phyloP scores from a whole-genome alignment of 2,113 vertebrate genomes.

The Xenopus tropicalis region DNA sequence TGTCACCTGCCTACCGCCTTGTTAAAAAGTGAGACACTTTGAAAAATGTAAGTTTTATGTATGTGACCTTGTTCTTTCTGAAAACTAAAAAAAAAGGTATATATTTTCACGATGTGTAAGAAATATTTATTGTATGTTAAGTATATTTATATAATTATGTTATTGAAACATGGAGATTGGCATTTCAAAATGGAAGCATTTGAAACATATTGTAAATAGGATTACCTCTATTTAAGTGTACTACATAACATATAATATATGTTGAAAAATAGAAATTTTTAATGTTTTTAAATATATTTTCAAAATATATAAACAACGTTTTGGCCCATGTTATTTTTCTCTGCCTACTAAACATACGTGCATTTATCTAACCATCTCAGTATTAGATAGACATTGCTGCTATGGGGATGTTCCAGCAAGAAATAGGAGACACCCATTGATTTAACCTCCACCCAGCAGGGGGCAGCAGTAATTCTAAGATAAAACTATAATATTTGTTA shows the following conservation, averaged over 20 bases:
- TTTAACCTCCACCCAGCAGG: too few relatives aligned
- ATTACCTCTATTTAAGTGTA: constrained; percentile 81
- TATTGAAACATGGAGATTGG: constrained; percentile 69
- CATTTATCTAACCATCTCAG: constrained; percentile 29
- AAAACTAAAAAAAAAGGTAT: constrained; percentile 59
- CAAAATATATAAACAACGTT: constrained; percentile 68
- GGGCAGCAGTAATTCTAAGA: too few relatives aligned
- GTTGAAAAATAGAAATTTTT: constrained; percentile 81
- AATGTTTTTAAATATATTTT: constrained; percentile 78
- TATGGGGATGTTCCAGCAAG: not conserved
- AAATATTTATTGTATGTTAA: constrained; percentile 80
- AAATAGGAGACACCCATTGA: not conserved
- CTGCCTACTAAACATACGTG: constrained; percentile 71
- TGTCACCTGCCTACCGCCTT: constrained; percentile 74
- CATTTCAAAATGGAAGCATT: constrained; percentile 79
- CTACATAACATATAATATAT: constrained; percentile 82
- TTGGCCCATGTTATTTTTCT: constrained; percentile 75
- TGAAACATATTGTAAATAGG: constrained; percentile 77
- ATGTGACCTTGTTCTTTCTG: constrained; percentile 78
- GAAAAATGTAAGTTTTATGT: constrained; percentile 76
- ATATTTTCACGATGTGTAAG: constrained; percentile 79
- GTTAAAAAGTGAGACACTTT: constrained; percentile 68
- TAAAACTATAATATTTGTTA: too few relatives aligned
- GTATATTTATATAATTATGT: constrained; percentile 83
- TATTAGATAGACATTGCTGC: too few relatives aligned